These are phyloP conservation scores for Aelia acuminata DNA, from an alignment of 2,888 invertebrate species.

Conservation along the genomic window DNA sequence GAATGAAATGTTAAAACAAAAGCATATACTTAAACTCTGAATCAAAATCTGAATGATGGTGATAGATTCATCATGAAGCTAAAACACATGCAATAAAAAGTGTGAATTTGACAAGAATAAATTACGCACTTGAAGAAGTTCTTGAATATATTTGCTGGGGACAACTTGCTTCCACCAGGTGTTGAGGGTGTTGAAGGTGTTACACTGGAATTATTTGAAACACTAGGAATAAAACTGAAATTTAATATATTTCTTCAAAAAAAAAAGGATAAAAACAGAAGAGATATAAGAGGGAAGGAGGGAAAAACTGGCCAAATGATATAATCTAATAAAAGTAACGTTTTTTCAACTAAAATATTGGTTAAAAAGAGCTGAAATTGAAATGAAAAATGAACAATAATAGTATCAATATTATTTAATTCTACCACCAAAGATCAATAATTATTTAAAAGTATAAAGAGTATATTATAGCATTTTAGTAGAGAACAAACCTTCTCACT, in stretches of 20 bases:
- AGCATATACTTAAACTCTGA: constrained; percentile 26
- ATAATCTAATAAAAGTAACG: constrained; percentile 21
- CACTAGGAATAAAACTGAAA: constrained; percentile 52
- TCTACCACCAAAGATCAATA: neutral
- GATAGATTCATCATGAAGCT: constrained; percentile 39
- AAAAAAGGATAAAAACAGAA: neutral
- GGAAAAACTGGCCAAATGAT: neutral
- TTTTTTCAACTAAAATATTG: neutral
- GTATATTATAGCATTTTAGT: neutral
- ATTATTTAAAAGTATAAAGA: neutral
- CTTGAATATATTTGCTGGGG: constrained; percentile 92
- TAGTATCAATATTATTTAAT: neutral
- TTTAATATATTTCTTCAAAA: constrained; percentile 40
- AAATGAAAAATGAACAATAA: neutral
- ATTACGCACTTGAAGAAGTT: constrained; percentile 93
- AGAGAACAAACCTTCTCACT: constrained; percentile 62
- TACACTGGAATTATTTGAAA: constrained; percentile 64
- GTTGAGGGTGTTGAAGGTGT: constrained; percentile 76
- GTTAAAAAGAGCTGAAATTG: neutral
- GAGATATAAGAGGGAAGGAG: neutral
- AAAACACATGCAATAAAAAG: constrained; percentile 52
- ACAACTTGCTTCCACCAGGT: constrained; percentile 78
- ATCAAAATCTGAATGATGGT: constrained; percentile 36
- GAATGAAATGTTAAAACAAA: constrained; percentile 18
- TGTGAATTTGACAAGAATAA: constrained; percentile 46